A percentile compares a stretch with the other conserved stretches of the same genome.
Conservation (phyloP, 2,888 invertebrate species). For the Apamea crenata region DNA sequence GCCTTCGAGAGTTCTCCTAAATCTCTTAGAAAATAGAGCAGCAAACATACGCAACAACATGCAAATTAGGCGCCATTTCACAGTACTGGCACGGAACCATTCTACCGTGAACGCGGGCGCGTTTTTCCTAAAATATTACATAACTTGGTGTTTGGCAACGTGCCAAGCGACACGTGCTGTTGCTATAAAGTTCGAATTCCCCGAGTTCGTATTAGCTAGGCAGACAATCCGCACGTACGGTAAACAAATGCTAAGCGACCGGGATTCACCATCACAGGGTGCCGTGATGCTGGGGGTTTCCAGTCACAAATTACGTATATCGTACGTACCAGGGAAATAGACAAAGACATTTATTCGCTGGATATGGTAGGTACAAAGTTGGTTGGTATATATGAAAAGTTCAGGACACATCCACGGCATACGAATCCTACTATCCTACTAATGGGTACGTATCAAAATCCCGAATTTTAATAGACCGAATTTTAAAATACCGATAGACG, state of each 20-base stretch:
- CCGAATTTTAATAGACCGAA: no score
- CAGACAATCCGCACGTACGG: conserved; percentile 42
- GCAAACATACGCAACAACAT: neutral
- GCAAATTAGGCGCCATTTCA: conserved; percentile 27
- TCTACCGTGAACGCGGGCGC: conserved; percentile 3
- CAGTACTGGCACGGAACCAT: conserved; percentile 32
- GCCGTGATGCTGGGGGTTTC: conserved; percentile 45
- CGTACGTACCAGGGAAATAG: neutral
- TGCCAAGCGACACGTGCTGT: conserved; percentile 59
- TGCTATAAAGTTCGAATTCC: conserved; percentile 52
- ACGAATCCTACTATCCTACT: no score
- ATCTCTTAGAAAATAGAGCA: neutral
- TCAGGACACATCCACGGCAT: no score
- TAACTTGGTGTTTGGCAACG: conserved; percentile 52
- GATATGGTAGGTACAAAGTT: no score
- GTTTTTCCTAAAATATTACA: conserved; percentile 62
- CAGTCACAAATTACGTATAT: conserved; percentile 15
- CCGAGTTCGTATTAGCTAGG: conserved; percentile 39
- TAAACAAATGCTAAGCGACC: conserved; percentile 46
- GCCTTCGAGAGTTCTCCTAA: neutral
- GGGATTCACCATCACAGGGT: conserved; percentile 44
- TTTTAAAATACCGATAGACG: no score
- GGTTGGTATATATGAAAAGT: no score
- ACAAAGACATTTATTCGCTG: no score
- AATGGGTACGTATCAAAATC: no score